Percentiles rank a stretch among this genome's conserved stretches.
phyloP scores from a whole-genome alignment of 2,888 invertebrate genomes.

The Stramonita haemastoma region DNA sequence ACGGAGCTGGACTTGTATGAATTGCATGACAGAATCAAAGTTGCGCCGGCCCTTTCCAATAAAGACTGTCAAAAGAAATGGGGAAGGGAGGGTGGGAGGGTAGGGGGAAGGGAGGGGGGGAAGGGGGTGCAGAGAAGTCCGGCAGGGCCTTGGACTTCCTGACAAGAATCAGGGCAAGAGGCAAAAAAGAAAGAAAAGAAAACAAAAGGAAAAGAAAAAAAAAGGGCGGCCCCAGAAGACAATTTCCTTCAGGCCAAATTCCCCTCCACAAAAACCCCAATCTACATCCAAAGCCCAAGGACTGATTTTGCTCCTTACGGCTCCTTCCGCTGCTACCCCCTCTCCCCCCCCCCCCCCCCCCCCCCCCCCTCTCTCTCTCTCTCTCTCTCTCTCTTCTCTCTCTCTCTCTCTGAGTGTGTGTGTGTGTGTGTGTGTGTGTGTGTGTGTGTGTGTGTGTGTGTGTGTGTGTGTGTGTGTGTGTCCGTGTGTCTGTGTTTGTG shows the following conservation, averaged over 20 bases:
- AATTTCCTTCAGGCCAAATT: conserved; percentile 30
- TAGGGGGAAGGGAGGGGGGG: neutral
- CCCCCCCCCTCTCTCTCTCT: neutral
- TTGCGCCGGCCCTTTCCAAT: conserved; percentile 34
- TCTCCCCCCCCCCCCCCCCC: neutral
- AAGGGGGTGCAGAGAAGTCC: neutral
- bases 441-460: neutral
- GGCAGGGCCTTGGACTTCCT: conserved; percentile 1
- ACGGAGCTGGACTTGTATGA: conserved; percentile 32
- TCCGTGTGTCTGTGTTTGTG: too few species aligned
- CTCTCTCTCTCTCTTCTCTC: neutral
- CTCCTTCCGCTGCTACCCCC: neutral
- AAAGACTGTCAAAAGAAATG: neutral
- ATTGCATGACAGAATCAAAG: conserved; percentile 39
- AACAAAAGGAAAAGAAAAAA: too few species aligned
- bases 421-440: neutral
- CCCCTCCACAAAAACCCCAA: conserved; percentile 14
- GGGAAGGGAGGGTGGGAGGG: neutral
- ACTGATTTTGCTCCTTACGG: neutral
- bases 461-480: neutral
- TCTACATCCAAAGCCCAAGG: conserved; percentile 25
- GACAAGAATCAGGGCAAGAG: neutral
- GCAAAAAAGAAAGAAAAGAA: too few species aligned
- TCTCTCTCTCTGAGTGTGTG: neutral
- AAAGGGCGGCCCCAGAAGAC: neutral